Evolutionary conservation across 2,888 invertebrate genomes (phyloP), one percentile per base, ranked within the genome.

Genomic region (Macropis europaea): DNA sequence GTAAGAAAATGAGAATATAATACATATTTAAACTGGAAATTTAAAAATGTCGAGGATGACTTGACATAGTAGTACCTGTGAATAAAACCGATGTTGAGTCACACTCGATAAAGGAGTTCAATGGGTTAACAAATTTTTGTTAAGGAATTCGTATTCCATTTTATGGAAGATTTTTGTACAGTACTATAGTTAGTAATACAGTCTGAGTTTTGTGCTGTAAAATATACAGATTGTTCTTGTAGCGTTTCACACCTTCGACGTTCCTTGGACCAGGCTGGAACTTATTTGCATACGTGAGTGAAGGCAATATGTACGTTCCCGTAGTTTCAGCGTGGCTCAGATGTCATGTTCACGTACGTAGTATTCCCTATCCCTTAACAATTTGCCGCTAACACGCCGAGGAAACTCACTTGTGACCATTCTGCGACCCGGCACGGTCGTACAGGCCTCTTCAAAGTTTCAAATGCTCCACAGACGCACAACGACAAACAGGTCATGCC

Each of bases 341-440:
- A 81, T 82, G 83, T 82, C 80, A 64, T 84, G 86, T 86, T 81
- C 76, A 64, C 77, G 70, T 77, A 79, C 73, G 77, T 61, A 64
- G 82, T 79, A 87, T 88, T 87, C 87, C 87, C 85, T 85, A 88
- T 87, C 88, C 88, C 88, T 87, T 82, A 87, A 88, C 88, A 88
- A 88, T 88, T 88, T 88, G 83, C 84, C 74, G 79, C 82, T 85
- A 84, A 85, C 87, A 85, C 78, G 84, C 79, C 78, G 81, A 81
- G 81, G 75, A 81, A 77, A 75, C 72, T 68, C 74, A 61, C 70
- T 73, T 72, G 80, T 68, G 74, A 73, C 76, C 76, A 61, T 76
- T 72, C 81, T 57, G 53, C 67, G 61, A 71, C 47, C 63, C 59
- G 13, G 45, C 56, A 30, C 47, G 56, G 47, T 52, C 73, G 60